Evolutionary conservation across 2,797 vertebrate genomes (phyloP), one percentile per base, ranked within the genome.

Genomic region (Orestias chungarensis): DNA sequence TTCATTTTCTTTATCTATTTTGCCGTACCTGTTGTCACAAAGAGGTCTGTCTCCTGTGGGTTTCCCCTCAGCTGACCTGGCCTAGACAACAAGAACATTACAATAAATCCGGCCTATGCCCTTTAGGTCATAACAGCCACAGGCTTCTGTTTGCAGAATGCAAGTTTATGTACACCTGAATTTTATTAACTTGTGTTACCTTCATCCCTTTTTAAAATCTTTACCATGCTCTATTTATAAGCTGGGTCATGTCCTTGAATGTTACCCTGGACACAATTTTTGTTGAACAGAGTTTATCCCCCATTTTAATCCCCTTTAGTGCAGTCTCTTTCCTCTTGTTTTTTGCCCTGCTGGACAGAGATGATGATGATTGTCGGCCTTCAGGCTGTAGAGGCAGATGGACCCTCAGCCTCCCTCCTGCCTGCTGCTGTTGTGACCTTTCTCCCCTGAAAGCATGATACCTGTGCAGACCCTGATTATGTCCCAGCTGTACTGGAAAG

Each of bases 401-500:
- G 88, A 49, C 64, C 42, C 76, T 84, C 69, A 69, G 76, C 59
- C 73, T 77, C 76, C 70, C 76, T 72, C 64, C 79, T 54, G 61
- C 70, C 74, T 27, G n/a, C 70, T 33, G 23, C 82, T 75, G 82
- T 17, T 75, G 84, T 88, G 84, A 87, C 83, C 86, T 85, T 74
- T 57, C 25, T 89, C 83, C 71, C 82, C 80, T 86, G 84, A 90
- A 92, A 90, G 86, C 82, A 84, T 81, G 75, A 90, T 87, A 88
- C 88, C 88, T 88, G 84, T 87, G 84, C 90, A 86, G 84, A 82
- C 78, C 64, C 78, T 87, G 92, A 91, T 91, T 91, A 87, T 79
- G 85, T 78, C 82, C 86, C 31, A 82, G 64, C 84, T 68, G 66
- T 80, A 69, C 83, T 64, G 83, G 82, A 76, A 44, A 50, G 80